phyloP scores from a whole-genome alignment of 1,140 invertebrate genomes.

The Aleiodes sp. region DNA sequence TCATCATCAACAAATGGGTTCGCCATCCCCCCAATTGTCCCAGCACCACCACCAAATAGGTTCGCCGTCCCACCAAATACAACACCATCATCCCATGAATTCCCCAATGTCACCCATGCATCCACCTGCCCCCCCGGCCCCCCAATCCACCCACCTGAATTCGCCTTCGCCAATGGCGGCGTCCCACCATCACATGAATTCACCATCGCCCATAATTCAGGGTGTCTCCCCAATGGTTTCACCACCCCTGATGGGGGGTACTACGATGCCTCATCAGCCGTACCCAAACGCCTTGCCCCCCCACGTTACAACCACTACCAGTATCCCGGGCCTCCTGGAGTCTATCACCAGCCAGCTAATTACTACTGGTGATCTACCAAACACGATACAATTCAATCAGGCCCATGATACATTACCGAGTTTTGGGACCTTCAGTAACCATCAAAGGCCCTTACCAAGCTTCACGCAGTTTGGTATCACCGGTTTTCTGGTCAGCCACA shows the following conservation, averaged over 20 bases:
- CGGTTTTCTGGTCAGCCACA: constrained; percentile 65
- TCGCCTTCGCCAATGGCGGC: constrained; percentile 56
- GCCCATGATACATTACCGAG: constrained; percentile 64
- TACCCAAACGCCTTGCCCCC: constrained; percentile 85
- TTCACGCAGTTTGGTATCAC: constrained; percentile 71
- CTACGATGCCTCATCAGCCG: constrained; percentile 70
- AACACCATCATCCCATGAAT: constrained; percentile 56
- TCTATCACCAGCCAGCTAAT: constrained; percentile 75
- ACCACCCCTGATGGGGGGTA: constrained; percentile 70
- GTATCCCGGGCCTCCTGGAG: constrained; percentile 59
- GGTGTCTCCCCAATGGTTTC: constrained; percentile 68
- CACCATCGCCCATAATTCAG: constrained; percentile 56
- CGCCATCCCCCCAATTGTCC: constrained; percentile 44
- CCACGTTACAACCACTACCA: constrained; percentile 79
- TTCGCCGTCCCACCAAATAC: constrained; percentile 45
- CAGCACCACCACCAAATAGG: constrained; percentile 47
- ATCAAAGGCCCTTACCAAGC: constrained; percentile 68
- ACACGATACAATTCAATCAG: constrained; percentile 41
- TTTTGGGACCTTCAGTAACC: constrained; percentile 54
- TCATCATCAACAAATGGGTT: constrained; percentile 51
- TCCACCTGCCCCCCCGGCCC: constrained; percentile 44
- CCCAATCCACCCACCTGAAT: constrained; percentile 55
- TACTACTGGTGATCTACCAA: constrained; percentile 70
- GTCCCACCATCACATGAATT: constrained; percentile 56
- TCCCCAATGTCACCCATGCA: constrained; percentile 58